Percentiles rank a stretch among this genome's conserved stretches.
Conservation (phyloP, 2,113 vertebrate genomes). For the Carettochelys insculpta region DNA sequence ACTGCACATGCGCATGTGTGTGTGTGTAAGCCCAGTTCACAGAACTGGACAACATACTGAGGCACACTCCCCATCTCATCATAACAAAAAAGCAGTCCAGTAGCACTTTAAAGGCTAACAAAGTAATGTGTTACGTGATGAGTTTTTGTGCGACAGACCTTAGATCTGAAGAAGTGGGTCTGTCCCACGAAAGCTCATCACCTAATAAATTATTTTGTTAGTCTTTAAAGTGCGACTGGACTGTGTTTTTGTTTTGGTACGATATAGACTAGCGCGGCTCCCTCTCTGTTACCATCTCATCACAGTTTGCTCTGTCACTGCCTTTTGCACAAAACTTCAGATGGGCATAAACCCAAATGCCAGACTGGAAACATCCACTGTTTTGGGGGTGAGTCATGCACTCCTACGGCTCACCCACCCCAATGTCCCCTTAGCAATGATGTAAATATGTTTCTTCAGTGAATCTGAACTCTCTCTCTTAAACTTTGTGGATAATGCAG, state of each 20-base stretch:
- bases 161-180: too few species aligned
- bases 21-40: background rate
- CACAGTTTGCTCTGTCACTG: background rate
- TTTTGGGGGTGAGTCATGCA: background rate
- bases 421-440: background rate
- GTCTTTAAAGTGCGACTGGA: too few species aligned
- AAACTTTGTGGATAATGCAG: background rate
- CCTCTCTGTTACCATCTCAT: too few species aligned
- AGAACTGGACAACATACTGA: background rate
- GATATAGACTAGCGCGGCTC: too few species aligned
- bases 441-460: background rate
- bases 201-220: too few species aligned
- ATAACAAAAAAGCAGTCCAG: too few species aligned
- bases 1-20: conserved; percentile 4
- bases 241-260: too few species aligned
- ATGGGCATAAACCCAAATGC: background rate
- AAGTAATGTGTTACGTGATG: too few species aligned
- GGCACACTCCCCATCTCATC: background rate
- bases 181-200: too few species aligned
- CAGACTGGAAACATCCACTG: background rate
- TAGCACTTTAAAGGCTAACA: too few species aligned
- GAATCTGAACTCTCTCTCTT: background rate
- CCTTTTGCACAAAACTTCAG: background rate
- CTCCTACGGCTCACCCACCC: background rate
- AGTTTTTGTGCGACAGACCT: too few species aligned